Conservation (phyloP, 1,140 invertebrate genomes). For the Drosophila lini region DNA sequence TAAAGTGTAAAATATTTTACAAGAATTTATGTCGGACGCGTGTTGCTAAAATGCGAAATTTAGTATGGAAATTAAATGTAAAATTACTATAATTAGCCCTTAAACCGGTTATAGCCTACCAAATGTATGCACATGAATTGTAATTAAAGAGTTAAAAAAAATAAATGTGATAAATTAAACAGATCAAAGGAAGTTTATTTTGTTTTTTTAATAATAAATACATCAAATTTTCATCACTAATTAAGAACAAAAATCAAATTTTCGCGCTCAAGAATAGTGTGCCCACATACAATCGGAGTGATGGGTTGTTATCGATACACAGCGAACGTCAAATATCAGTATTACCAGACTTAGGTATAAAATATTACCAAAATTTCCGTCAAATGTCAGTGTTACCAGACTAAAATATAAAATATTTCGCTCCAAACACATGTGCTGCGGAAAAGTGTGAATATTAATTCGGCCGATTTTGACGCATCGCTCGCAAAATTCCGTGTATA, state of each 20-base stretch:
- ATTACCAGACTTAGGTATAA: too few relatives aligned
- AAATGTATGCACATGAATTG: constrained; percentile 55
- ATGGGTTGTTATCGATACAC: background rate
- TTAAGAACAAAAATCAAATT: background rate
- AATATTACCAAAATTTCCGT: too few relatives aligned
- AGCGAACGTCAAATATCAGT: background rate
- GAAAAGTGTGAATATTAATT: constrained; percentile 34
- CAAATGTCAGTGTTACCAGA: too few relatives aligned
- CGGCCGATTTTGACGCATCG: constrained; percentile 10
- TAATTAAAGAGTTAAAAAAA: constrained; percentile 61
- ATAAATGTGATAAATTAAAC: constrained; percentile 77
- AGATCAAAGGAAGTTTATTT: constrained; percentile 1
- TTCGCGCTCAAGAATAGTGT: background rate
- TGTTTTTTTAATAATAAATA: background rate
- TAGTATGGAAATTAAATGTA: constrained; percentile 14
- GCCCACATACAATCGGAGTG: background rate
- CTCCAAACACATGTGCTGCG: constrained; percentile 36
- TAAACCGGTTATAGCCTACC: constrained; percentile 30
- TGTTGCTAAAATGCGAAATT: constrained; percentile 40
- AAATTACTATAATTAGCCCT: constrained; percentile 24
- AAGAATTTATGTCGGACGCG: constrained; percentile 43
- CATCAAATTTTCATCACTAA: background rate
- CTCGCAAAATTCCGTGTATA: constrained; percentile 33
- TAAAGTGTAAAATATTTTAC: constrained; percentile 46
- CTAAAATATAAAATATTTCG: too few relatives aligned